A percentile compares a stretch with the other conserved stretches of the same genome.
Evolutionary conservation across 2,888 invertebrate species (phyloP).

Genomic region (Clitarchus hookeri): DNA sequence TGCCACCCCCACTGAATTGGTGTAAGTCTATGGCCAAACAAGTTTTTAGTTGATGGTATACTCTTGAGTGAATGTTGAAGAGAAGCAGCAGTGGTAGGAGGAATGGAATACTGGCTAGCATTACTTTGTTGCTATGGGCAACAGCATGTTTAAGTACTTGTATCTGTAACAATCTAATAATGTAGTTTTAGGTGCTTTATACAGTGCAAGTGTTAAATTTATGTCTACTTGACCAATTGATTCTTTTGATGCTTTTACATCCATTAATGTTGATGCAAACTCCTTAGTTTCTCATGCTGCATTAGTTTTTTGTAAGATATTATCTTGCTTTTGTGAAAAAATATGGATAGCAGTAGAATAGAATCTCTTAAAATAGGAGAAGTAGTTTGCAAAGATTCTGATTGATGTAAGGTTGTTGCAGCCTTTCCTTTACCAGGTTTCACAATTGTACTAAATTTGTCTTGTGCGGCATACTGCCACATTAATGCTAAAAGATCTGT

Average conservation of each 20-base stretch:
- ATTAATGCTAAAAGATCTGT: neutral
- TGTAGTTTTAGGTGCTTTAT: neutral
- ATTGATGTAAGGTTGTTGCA: neutral
- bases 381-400: neutral
- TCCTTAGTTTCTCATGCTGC: neutral
- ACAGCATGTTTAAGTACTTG: neutral
- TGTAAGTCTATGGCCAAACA: neutral
- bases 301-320: neutral
- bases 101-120: neutral
- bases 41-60: neutral
- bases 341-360: neutral
- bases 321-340: neutral
- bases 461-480: neutral
- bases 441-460: neutral
- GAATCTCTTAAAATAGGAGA: neutral
- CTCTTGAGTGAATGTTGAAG: neutral
- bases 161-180: slow-evolving; percentile 2
- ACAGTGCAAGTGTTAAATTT: neutral
- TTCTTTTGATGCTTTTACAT: neutral
- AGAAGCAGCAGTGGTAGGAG: neutral
- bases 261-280: neutral
- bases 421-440: neutral
- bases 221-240: neutral
- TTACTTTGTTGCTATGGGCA: slow-evolving; percentile 1
- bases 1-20: neutral